Percentiles rank a stretch among this genome's conserved stretches.
phyloP scores from a whole-genome alignment of 2,888 invertebrate genomes.

The Oxyscelio sp. region DNA sequence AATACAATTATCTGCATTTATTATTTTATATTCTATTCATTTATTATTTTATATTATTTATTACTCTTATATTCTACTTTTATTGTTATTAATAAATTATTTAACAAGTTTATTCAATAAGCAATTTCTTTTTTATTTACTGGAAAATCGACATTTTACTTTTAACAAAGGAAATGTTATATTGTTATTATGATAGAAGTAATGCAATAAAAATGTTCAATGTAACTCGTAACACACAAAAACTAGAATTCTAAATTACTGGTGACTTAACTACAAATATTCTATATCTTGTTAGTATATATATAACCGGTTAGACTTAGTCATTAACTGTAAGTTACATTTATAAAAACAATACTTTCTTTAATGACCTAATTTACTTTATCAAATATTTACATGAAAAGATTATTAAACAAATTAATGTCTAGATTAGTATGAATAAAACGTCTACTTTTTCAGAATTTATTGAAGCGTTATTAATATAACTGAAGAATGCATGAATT shows the following conservation, averaged over 20 bases:
- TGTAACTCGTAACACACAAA: conserved; percentile 9
- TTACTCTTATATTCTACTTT: too few species aligned
- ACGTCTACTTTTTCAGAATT: background rate
- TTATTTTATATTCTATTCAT: background rate
- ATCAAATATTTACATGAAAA: conserved; percentile 30
- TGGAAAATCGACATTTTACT: background rate
- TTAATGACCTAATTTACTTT: conserved; percentile 21
- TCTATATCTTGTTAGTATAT: conserved; percentile 17
- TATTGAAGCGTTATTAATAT: background rate
- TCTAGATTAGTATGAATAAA: background rate
- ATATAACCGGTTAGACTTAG: conserved; percentile 32
- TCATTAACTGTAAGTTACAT: conserved; percentile 12
- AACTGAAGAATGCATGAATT: background rate
- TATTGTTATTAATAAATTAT: background rate
- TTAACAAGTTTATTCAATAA: background rate
- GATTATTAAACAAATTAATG: conserved; percentile 27
- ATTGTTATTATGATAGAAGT: conserved; percentile 10
- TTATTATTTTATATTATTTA: too few species aligned
- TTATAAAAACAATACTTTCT: conserved; percentile 35
- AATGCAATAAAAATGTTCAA: conserved; percentile 34
- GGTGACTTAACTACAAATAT: conserved; percentile 42
- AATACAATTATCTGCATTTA: too few species aligned
- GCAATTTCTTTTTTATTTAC: background rate
- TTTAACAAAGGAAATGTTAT: conserved; percentile 11
- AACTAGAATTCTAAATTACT: conserved; percentile 36